phyloP scores from a whole-genome alignment of 2,113 vertebrate genomes.

The Oncorhynchus mykiss region DNA sequence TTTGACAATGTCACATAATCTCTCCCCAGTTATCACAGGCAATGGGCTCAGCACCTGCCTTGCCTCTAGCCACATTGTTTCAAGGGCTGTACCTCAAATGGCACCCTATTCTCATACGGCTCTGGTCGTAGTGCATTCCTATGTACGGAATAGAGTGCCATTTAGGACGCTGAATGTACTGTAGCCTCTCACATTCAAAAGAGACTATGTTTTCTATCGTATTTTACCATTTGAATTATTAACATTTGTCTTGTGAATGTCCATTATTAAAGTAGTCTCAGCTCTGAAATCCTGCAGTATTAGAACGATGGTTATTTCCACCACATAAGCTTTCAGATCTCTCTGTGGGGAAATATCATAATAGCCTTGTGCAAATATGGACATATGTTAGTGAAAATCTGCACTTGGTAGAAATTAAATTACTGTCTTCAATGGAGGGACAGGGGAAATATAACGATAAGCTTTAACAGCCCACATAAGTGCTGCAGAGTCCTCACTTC shows the following conservation, averaged over 20 bases:
- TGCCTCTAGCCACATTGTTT: conserved; percentile 33
- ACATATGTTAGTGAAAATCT: conserved; percentile 48
- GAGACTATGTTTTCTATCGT: neutral
- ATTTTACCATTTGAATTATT: neutral
- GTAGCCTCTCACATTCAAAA: conserved; percentile 24
- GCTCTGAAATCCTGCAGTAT: conserved; percentile 34
- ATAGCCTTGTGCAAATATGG: conserved; percentile 55
- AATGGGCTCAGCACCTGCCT: conserved; percentile 20
- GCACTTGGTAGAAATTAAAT: conserved; percentile 46
- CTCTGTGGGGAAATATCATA: conserved; percentile 47
- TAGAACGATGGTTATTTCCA: conserved; percentile 51
- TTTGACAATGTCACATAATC: conserved; percentile 37
- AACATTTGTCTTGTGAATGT: neutral
- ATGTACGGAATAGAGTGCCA: no score
- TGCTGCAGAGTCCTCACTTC: conserved; percentile 33
- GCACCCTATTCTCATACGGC: no score
- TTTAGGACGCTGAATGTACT: no score
- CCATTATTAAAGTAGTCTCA: conserved; percentile 47
- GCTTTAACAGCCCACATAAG: conserved; percentile 29
- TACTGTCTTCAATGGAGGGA: conserved; percentile 33
- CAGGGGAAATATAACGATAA: conserved; percentile 45
- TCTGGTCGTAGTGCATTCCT: no score
- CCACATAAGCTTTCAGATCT: conserved; percentile 45
- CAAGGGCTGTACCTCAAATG: neutral
- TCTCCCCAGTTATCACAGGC: conserved; percentile 20